Base-by-base conservation (phyloP, 2,888 invertebrate species). In the Nephrotoma flavescens region DNA sequence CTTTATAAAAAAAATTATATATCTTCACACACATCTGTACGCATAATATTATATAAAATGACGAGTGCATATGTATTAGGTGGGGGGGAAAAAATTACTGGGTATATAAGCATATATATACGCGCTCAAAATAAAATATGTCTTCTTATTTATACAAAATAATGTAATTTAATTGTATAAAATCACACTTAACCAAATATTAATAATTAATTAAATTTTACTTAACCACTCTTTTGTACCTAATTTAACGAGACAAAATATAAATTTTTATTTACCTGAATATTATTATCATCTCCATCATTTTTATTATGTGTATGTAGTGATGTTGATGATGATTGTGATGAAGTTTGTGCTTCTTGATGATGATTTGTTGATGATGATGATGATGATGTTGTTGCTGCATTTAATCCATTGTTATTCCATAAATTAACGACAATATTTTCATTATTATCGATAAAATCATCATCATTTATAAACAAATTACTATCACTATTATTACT, bases 401-500 rank as follows among this genome's bases (percentile, higher is more conserved):
- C 87, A 85, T 88, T 88, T 85, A 85, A 85, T 86, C 52, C 86
- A 86, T 86, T 86, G 19, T 57, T 52, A 87, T 88, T 87, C 88
- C 88, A 87, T 71, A 87, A 87, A 87, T 87, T 87, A 86, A 85
- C 86, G 87, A 86, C 31, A 41, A 86, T 86, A 44, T 44, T 42
- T 12, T 86, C 52, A 15, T 86, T 87, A 87, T 87, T 87, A 86
- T 87, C 87, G 31, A 84, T 86, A 87, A 87, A 47, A 85, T 87
- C 87, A 83, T 87, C 86, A 86, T 86, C 87, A 87, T 84, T 86
- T 85, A 87, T 83, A 84, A 87, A 86, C 41, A 87, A 86, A 86
- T 52, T 57, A 87, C 85, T 87, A 86, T 88, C 91, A 90, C 93
- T 92, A 42, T 42, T 84, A 90, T 90, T 91, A 90, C 92, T 92